Conservation (phyloP, 2,113 vertebrate genomes). For the Pangasianodon hypophthalmus region DNA sequence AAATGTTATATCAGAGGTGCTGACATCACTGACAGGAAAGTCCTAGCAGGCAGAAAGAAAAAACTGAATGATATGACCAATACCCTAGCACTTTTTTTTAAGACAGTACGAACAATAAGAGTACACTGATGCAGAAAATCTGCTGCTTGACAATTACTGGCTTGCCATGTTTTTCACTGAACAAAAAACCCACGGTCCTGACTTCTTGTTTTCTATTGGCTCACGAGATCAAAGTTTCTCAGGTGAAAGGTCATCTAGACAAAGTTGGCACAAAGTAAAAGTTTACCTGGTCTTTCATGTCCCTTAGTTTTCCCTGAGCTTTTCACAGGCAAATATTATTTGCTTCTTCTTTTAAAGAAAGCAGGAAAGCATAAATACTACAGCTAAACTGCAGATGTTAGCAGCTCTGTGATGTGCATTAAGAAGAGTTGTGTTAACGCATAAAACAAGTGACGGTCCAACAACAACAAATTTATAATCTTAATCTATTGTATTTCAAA, state of each 20-base stretch:
- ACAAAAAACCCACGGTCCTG: not conserved
- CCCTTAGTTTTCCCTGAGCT: not conserved
- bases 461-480: too few relatives aligned
- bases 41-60: not conserved
- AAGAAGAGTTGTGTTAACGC: too few relatives aligned
- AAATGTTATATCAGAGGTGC: not conserved
- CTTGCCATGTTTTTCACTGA: not conserved
- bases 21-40: not conserved
- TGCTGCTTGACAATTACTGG: not conserved
- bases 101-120: not conserved
- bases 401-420: not conserved
- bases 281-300: not conserved
- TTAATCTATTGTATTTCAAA: too few relatives aligned
- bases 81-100: not conserved
- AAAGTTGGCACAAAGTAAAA: not conserved
- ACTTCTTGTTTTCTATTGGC: not conserved
- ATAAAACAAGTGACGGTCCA: too few relatives aligned
- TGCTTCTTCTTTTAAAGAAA: too few relatives aligned
- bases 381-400: not conserved
- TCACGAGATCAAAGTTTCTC: not conserved
- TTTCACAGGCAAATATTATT: too few relatives aligned
- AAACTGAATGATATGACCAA: not conserved
- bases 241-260: not conserved
- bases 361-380: not conserved
- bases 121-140: not conserved